Base-by-base conservation (phyloP, 2,888 invertebrate species). In the Schrankia costaestrigalis region DNA sequence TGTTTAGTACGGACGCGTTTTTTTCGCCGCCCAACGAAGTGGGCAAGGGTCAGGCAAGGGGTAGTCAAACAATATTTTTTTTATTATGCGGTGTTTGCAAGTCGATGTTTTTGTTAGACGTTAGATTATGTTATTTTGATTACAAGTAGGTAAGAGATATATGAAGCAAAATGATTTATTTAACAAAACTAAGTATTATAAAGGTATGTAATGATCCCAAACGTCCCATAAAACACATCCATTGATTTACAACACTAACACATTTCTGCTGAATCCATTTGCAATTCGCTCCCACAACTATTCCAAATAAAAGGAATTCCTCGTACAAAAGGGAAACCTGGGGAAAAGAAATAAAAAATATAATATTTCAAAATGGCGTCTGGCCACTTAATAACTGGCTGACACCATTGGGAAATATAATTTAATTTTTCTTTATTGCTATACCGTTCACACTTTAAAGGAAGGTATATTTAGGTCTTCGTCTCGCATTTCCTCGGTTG, bases 331-430 rank as follows among this genome's bases (percentile, higher is more conserved):
- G 71, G 71, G 68, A 78, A 80, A 80, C 78, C 82, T 73, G 72
- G 68, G 69, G 75, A 71, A 76, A 76, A 69, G 71, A 77, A 78
- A 82, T 77, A 79, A 83, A 84, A 84, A 83, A 79, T 78, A 79
- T 81, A 82, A 85, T 85, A 86, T 83, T 85, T 85, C 87, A 87
- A 87, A 84, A 88, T 88, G 87, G 88, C 87, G 86, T 79, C 83
- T 81, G 84, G 87, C 83, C 83, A 87, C 87, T 88, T 89, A 89
- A 89, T 89, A 88, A 87, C 88, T 84, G 84, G 79, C 88, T 87
- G 88, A 89, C 88, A 89, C 88, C 87, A 85, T 85, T 83, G 87
- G 85, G 87, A 88, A 86, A 88, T 84, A 87, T 88, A 87, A 88
- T 88, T 88, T 87, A 88, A 88, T 88, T 87, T 87, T 85, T 86